Evolutionary conservation across 2,113 vertebrate genomes (phyloP).

Genomic region (Clupea harengus): DNA sequence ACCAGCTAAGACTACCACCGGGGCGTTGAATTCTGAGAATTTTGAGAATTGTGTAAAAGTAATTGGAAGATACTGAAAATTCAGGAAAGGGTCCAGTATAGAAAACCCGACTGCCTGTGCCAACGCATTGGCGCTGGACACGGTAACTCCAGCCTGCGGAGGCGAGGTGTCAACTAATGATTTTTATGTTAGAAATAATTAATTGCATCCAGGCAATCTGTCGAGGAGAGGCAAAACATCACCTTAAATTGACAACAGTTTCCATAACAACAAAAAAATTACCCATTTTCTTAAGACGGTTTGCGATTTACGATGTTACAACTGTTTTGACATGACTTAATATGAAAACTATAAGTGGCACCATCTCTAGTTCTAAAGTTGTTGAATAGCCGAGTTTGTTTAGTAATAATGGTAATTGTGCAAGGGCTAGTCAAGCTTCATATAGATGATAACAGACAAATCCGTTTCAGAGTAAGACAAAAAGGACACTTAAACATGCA

Average conservation of each 20-base stretch:
- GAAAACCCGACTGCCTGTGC: not conserved
- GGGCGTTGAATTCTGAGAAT: not conserved
- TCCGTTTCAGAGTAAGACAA: not conserved
- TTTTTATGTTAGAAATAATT: slow-evolving; percentile 59
- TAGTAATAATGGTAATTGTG: too few species aligned
- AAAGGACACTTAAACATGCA: slow-evolving; percentile 14
- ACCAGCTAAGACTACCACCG: not conserved
- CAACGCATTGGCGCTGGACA: not conserved
- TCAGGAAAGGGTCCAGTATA: not conserved
- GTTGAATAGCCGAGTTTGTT: too few species aligned
- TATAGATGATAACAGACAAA: not conserved
- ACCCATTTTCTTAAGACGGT: slow-evolving; percentile 53
- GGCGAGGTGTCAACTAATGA: slow-evolving; percentile 46
- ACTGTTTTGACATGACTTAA: too few species aligned
- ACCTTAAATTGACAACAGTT: slow-evolving; percentile 58
- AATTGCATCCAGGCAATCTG: slow-evolving; percentile 46
- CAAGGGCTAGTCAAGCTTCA: not conserved
- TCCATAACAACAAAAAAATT: slow-evolving; percentile 71
- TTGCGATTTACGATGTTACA: too few species aligned
- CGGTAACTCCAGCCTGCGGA: slow-evolving; percentile 21
- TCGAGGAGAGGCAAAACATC: slow-evolving; percentile 49
- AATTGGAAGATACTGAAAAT: not conserved
- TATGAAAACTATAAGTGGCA: too few species aligned
- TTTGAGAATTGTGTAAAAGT: not conserved
- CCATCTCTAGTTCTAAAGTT: too few species aligned